Conservation (phyloP, 2,113 vertebrate species). For the Indicator maculatus region DNA sequence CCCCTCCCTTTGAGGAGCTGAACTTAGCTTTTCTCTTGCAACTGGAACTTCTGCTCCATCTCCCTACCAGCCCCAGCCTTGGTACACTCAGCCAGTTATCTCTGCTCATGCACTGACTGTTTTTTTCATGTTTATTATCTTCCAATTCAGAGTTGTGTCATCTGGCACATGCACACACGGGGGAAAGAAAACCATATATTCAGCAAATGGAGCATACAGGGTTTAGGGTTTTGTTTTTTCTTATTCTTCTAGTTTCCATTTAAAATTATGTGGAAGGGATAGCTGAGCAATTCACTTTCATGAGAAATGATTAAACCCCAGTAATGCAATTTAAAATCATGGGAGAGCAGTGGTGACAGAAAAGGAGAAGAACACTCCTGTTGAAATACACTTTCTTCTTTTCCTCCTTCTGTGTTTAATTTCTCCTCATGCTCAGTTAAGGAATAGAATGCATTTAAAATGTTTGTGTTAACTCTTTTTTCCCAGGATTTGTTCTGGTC, state of each 20-base stretch:
- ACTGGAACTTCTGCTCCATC: background rate
- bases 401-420: background rate
- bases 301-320: background rate
- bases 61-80: background rate
- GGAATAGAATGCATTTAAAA: background rate
- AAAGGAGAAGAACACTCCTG: background rate
- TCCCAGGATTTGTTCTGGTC: background rate
- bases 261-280: background rate
- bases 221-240: background rate
- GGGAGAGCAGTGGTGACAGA: rapidly evolving
- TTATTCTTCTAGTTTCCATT: background rate
- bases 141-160: background rate
- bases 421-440: background rate
- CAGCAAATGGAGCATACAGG: slow-evolving; percentile 24
- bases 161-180: background rate
- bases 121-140: slow-evolving; percentile 57
- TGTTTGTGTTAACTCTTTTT: background rate
- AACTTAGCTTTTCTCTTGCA: background rate
- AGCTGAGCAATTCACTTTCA: background rate
- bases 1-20: background rate
- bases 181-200: slow-evolving; percentile 32
- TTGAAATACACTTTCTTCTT: background rate
- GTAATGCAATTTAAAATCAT: background rate
- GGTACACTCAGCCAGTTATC: slow-evolving; percentile 25
- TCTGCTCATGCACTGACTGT: background rate